Conservation (phyloP, 2,113 vertebrate species). For the Arenaria interpres region DNA sequence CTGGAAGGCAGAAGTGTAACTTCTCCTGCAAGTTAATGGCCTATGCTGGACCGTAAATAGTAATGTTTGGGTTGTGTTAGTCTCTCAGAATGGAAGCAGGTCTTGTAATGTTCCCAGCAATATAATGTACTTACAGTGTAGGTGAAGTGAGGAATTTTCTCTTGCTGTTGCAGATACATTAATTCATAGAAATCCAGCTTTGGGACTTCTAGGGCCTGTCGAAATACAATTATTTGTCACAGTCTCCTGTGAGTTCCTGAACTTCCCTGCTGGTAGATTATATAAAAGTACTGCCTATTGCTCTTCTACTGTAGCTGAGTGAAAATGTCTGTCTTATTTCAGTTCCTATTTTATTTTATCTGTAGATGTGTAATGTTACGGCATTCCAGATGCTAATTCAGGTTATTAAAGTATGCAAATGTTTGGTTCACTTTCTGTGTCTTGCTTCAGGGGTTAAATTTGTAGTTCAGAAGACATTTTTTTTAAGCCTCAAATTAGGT, state of each 20-base stretch:
- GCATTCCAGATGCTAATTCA: neutral
- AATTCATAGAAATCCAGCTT: neutral
- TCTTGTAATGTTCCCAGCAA: neutral
- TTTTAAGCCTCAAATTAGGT: neutral
- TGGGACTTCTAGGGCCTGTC: neutral
- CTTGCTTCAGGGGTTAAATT: neutral
- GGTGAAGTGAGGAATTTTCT: neutral
- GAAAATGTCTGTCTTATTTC: neutral
- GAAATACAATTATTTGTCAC: neutral
- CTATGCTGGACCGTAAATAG: neutral
- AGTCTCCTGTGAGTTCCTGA: neutral
- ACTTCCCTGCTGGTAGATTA: neutral
- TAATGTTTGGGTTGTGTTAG: neutral
- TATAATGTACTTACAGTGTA: neutral
- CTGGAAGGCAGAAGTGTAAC: neutral
- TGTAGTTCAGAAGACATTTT: neutral
- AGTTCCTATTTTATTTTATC: neutral
- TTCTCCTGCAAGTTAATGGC: neutral
- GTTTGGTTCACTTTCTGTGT: neutral
- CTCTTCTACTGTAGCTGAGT: neutral
- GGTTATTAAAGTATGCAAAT: neutral
- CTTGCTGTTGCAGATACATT: neutral
- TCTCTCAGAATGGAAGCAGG: neutral
- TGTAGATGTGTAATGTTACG: neutral
- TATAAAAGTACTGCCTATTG: neutral